phyloP scores from a whole-genome alignment of 2,797 vertebrate genomes.

The Poeciliopsis gracilis region DNA sequence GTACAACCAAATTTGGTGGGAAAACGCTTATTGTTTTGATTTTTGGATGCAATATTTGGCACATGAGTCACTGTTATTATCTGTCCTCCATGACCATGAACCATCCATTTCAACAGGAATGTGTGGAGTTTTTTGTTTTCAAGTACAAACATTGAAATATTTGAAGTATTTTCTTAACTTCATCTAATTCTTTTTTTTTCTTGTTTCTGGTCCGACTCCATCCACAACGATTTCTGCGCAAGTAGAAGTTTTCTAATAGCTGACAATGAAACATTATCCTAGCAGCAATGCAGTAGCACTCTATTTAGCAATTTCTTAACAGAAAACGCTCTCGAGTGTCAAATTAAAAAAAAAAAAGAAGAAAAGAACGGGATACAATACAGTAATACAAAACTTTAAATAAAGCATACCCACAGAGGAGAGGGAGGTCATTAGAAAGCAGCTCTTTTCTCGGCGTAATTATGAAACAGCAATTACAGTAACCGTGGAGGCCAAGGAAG shows the following conservation, averaged over 20 bases:
- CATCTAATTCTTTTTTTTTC: not conserved
- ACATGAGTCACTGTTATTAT: not conserved
- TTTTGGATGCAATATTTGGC: not conserved
- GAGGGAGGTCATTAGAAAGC: not conserved
- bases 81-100: not conserved
- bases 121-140: not conserved
- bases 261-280: not conserved
- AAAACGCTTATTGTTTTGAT: not conserved
- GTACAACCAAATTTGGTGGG: not conserved
- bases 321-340: not conserved
- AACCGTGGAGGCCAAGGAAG: not conserved
- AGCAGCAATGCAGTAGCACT: not conserved
- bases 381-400: slow-evolving; percentile 1
- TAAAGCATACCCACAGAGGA: not conserved
- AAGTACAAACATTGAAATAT: not conserved
- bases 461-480: not conserved
- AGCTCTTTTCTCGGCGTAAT: not conserved
- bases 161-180: not conserved
- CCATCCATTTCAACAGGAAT: not conserved
- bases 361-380: not conserved
- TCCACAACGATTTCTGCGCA: not conserved
- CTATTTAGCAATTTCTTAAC: not conserved
- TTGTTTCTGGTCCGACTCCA: not conserved
- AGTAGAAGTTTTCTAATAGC: not conserved
- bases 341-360: not conserved